Evolutionary conservation across 92 coral and sea anemone genomes (phyloP).

Genomic region (Phymanthus crucifer): DNA sequence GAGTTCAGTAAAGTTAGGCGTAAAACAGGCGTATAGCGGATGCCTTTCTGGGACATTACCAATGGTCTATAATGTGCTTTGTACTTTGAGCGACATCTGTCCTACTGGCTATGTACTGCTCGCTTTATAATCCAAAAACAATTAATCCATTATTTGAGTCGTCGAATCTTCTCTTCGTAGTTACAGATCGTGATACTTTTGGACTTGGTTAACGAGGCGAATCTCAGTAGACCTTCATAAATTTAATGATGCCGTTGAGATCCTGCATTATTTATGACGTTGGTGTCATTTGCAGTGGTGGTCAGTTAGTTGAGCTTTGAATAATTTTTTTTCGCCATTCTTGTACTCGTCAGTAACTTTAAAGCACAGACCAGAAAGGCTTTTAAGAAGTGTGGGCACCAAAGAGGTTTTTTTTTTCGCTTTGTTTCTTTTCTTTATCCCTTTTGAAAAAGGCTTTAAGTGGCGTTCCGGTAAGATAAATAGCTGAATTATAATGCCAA

Average conservation of each 20-base stretch:
- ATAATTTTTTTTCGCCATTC: not conserved
- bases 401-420: not conserved
- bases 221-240: slow-evolving; percentile 9
- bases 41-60: slow-evolving; percentile 19
- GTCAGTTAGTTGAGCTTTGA: not conserved
- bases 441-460: not conserved
- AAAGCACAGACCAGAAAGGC: slow-evolving; percentile 1
- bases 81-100: slow-evolving; percentile 13
- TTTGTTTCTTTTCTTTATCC: not conserved
- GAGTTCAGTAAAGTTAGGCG: slow-evolving; percentile 5
- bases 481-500: not conserved
- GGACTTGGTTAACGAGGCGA: slow-evolving; percentile 8
- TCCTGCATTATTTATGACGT: slow-evolving; percentile 18
- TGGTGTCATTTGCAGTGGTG: not conserved
- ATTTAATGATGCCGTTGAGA: not conserved
- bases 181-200: not conserved
- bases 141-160: not conserved
- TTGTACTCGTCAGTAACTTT: slow-evolving; percentile 18
- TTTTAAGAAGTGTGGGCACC: slow-evolving; percentile 6
- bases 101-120: slow-evolving; percentile 16
- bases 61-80: not conserved
- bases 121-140: not conserved
- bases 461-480: slow-evolving; percentile 14
- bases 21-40: slow-evolving; percentile 16
- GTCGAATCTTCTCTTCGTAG: not conserved